Evolutionary conservation across 2,888 invertebrate species (phyloP).

Genomic region (Acronicta alni): DNA sequence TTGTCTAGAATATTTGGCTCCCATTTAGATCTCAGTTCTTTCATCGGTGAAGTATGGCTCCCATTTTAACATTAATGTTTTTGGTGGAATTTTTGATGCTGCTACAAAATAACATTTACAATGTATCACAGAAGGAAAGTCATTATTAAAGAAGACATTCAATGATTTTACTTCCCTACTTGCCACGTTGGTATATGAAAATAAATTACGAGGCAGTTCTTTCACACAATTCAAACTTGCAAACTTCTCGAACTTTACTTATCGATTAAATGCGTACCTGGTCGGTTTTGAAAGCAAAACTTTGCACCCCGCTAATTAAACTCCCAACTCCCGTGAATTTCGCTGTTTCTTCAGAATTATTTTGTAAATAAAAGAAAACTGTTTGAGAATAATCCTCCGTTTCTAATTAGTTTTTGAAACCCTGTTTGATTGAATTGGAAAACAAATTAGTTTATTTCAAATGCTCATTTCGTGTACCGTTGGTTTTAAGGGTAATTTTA

Average conservation of each 20-base stretch:
- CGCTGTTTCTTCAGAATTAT: constrained; percentile 62
- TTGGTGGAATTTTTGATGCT: no score
- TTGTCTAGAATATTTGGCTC: no score
- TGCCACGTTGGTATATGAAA: constrained; percentile 3
- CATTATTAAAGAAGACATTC: background rate
- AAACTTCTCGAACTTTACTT: constrained; percentile 45
- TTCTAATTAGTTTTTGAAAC: constrained; percentile 68
- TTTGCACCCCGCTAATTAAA: constrained; percentile 72
- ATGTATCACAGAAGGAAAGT: background rate
- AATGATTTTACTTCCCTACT: background rate
- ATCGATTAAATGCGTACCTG: constrained; percentile 60
- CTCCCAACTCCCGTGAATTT: constrained; percentile 66
- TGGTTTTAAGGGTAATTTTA: background rate
- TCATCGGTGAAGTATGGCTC: no score
- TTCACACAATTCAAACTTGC: constrained; percentile 21
- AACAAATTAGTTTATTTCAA: constrained; percentile 48
- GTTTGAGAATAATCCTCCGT: constrained; percentile 57
- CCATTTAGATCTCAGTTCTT: no score
- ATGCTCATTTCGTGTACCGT: constrained; percentile 32
- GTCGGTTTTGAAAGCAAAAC: constrained; percentile 54
- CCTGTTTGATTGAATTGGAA: constrained; percentile 55
- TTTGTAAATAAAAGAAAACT: constrained; percentile 65
- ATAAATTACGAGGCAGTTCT: constrained; percentile 34
- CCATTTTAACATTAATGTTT: no score
- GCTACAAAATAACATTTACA: no score